These are phyloP conservation scores for Ectemnius continuus DNA, from an alignment of 2,888 invertebrate genomes.

Conservation along the genomic window DNA sequence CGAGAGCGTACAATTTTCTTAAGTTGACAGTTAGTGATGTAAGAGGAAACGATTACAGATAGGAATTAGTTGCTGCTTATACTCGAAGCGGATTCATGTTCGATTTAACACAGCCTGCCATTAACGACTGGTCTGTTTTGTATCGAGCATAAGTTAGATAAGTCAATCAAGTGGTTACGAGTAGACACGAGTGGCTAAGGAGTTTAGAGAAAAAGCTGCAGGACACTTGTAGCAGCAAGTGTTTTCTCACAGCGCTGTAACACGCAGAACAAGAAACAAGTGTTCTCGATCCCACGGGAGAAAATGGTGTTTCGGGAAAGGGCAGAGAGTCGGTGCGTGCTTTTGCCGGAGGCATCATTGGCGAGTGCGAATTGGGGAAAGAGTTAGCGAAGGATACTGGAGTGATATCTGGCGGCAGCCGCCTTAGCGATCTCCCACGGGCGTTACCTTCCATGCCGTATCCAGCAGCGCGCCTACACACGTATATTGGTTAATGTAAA, in stretches of 20 bases:
- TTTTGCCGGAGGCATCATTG: background rate
- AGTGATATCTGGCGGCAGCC: slow-evolving; percentile 55
- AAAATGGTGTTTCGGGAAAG: too few species aligned
- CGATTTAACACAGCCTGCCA: slow-evolving; percentile 6
- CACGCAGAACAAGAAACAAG: too few species aligned
- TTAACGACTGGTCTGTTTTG: too few species aligned
- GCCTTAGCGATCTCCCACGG: slow-evolving; percentile 70
- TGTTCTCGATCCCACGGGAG: too few species aligned
- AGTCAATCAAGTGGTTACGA: too few species aligned
- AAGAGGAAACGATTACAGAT: slow-evolving; percentile 3
- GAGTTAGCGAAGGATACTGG: background rate
- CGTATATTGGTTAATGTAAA: slow-evolving; percentile 72
- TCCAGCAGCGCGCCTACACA: slow-evolving; percentile 70
- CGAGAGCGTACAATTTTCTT: too few species aligned
- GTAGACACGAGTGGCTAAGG: too few species aligned
- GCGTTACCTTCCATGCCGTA: slow-evolving; percentile 73
- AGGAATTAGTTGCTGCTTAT: background rate
- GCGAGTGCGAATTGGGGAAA: background rate
- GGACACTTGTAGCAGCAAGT: too few species aligned
- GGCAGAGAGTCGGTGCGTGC: too few species aligned
- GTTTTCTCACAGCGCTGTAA: too few species aligned
- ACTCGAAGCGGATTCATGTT: slow-evolving; percentile 2
- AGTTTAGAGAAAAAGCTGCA: too few species aligned
- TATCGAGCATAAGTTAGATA: too few species aligned
- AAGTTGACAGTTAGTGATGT: background rate